These are phyloP conservation scores for Pyrgus malvae DNA, from an alignment of 2,888 invertebrate species.

Conservation along the genomic window DNA sequence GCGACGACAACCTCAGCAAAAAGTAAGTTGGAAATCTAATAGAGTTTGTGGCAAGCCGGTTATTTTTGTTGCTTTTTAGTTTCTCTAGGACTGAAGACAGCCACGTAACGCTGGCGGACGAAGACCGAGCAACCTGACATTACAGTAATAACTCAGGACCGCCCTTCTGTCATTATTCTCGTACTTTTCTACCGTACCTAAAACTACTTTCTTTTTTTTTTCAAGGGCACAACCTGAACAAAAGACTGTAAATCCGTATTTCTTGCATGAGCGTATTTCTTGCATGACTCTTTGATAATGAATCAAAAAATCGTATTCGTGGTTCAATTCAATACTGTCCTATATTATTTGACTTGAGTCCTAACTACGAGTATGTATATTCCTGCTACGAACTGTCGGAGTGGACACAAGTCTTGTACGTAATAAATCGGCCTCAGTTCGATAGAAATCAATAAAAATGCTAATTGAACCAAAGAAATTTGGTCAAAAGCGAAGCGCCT, in stretches of 20 bases:
- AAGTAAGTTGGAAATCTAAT: conserved; percentile 78
- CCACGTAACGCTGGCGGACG: conserved; percentile 72
- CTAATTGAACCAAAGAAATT: background rate
- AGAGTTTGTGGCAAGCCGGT: conserved; percentile 76
- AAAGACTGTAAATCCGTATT: background rate
- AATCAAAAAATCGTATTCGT: too few species aligned
- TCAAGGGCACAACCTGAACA: background rate
- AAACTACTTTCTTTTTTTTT: conserved; percentile 46
- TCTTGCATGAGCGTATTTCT: too few species aligned
- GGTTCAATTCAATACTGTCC: too few species aligned
- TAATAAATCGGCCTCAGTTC: too few species aligned
- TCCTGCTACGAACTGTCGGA: too few species aligned
- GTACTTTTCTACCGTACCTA: conserved; percentile 68
- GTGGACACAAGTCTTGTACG: too few species aligned
- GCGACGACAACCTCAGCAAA: conserved; percentile 74
- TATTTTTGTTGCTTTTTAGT: conserved; percentile 75
- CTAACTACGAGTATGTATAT: too few species aligned
- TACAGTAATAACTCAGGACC: conserved; percentile 75
- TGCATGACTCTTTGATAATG: too few species aligned
- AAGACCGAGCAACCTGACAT: conserved; percentile 72
- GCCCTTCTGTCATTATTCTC: conserved; percentile 76
- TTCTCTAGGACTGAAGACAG: conserved; percentile 64
- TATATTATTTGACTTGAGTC: too few species aligned
- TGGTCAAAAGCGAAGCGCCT: background rate
- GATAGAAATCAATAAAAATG: too few species aligned